These are phyloP conservation scores for Rhabditoides inermis DNA, from an alignment of 2,888 invertebrate genomes.

Conservation along the genomic window DNA sequence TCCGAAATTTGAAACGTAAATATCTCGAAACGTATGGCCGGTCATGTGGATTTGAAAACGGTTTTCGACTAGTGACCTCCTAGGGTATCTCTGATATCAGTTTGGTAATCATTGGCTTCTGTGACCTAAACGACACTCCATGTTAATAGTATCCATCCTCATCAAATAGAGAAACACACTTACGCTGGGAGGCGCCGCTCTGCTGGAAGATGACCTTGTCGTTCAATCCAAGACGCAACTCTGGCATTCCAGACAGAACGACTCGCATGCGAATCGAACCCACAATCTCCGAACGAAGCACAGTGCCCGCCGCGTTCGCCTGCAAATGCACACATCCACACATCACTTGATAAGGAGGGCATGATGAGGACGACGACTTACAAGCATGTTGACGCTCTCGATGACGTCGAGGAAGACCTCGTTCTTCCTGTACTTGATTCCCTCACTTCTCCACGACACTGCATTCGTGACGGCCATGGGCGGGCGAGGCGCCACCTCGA, in stretches of 20 bases:
- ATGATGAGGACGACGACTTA: conserved; percentile 30
- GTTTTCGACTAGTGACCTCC: no score
- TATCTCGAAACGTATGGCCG: no score
- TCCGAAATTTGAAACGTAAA: no score
- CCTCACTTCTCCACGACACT: conserved; percentile 94
- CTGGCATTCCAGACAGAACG: conserved; percentile 95
- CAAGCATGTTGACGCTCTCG: conserved; percentile 86
- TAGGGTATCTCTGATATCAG: no score
- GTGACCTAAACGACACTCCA: no score
- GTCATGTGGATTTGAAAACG: no score
- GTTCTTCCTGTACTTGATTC: conserved; percentile 95
- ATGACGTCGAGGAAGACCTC: conserved; percentile 98
- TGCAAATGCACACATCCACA: conserved; percentile 21
- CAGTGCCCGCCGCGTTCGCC: conserved; percentile 91
- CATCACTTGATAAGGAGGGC: not conserved
- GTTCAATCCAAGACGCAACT: conserved; percentile 85
- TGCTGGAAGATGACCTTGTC: conserved; percentile 95
- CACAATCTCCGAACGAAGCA: conserved; percentile 90
- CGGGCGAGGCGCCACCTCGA: conserved; percentile 85
- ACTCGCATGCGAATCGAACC: conserved; percentile 98
- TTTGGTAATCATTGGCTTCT: no score
- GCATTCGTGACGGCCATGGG: conserved; percentile 99
- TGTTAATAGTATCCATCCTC: no score
- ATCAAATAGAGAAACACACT: no score
- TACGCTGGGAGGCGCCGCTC: no score